Evolutionary conservation across 92 coral and sea anemone genomes (phyloP), one percentile per base, ranked within the genome.

Genomic region (Phenganax marumi): DNA sequence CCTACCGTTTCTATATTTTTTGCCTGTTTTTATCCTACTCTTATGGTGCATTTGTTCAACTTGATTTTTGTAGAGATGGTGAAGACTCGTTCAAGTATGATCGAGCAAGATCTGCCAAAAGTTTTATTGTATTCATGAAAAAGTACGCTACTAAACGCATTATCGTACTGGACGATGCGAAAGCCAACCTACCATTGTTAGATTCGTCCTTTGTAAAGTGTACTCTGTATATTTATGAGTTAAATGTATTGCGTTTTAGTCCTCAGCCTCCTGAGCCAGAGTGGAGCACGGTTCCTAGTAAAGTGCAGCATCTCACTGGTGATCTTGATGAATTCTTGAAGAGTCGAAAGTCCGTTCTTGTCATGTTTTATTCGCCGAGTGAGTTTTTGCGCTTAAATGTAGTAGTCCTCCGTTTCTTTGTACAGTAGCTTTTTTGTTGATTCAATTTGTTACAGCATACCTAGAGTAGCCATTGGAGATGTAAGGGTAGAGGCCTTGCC

Each of bases 341-440:
- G 58, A 75, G 55, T 13, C 93, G 87, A 50, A 91, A 95, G 63
- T 95, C 97, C 62, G 97, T 92, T 58, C 90, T 95, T 65, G 96
- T 95, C 85, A 95, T 95, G 98, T 95, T 95, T 86, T 95, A 95
- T 88, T 97, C 98, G 70, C 98, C 97, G 3, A 87, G 98, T 95
- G 76, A 85, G 97, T 94, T 54, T 18, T 18, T 18, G 26, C 14
- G 13, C 76, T 70, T 12, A 12, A 16, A 73, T 50, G 25, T 5
- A 33, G 43, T 33, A 74, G 60, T 39, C 17, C 63, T 1, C 22
- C 1, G 22, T 56, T 56, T 56, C 43, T 33, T n/a, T n/a, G n/a
- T n/a, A n/a, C n/a, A n/a, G n/a, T n/a, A n/a, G n/a, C n/a, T n/a
- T n/a, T n/a, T n/a, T n/a, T n/a, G n/a, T n/a, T n/a, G n/a, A n/a